Evolutionary conservation across 2,797 vertebrate species (phyloP), one percentile per base, ranked within the genome.

Genomic region (Spinus pinus): DNA sequence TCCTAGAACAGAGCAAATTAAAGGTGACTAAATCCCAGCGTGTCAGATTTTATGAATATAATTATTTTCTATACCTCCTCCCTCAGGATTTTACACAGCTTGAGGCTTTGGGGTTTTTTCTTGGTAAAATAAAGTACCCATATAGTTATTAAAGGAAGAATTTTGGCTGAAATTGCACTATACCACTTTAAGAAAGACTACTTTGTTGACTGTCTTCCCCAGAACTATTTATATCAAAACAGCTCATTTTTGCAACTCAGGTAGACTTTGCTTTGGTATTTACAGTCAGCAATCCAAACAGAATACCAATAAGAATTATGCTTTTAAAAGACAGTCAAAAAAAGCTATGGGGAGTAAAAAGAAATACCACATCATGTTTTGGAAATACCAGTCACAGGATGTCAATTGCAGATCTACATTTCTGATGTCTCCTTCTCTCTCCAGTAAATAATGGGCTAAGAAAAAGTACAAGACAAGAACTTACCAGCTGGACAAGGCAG

Each of bases 331-430:
- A 42, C 27, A 80, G 47, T 12, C 7, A 19, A 54, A 64, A 64
- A 81, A 73, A 91, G 85, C 81, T 71, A 62, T 13, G 85, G 57
- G 88, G 81, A 88, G 41, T 81, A 73, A 88, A 95, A 96, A 88
- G 83, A 96, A 94, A 46, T 53, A 88, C 66, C 27, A 91, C 6
- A 57, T 8, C 25, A 0, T 58, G 31, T 56, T 78, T 51, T 46
- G 33, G 92, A 91, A 96, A 95, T 50, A 95, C 35, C 88, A 94
- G 75, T 81, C 81, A 92, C 80, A 69, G 81, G 79, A 90, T 69
- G 62, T 57, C 92, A 90, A 28, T 74, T 77, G 92, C 90, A 89
- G 78, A 86, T 80, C 61, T 78, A 21, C 87, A 88, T 23, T 47
- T 46, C 47, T 58, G 30, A 73, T 19, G 30, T 19, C 56, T 41